These are phyloP conservation scores for Bubalus kerabau DNA, from an alignment of 2,113 vertebrate species.

Conservation along the genomic window DNA sequence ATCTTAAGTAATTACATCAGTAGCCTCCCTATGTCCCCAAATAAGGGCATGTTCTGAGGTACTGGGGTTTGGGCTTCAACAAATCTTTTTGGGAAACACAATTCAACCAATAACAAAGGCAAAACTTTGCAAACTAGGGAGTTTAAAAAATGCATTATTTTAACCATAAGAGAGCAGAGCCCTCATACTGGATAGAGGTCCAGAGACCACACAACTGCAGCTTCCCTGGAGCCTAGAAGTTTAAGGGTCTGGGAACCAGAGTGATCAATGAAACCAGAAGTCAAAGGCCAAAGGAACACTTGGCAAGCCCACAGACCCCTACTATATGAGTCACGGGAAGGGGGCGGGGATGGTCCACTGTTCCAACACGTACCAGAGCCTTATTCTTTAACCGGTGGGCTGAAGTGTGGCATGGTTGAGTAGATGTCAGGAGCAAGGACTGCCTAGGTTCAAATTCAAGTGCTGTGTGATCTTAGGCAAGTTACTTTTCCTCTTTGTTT, in stretches of 20 bases:
- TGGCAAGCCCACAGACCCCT: not conserved
- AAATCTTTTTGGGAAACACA: not conserved
- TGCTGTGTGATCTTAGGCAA: not conserved
- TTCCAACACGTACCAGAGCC: not conserved
- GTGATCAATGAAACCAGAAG: not conserved
- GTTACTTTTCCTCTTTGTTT: not conserved
- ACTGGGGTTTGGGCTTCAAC: not conserved
- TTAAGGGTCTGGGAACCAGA: not conserved
- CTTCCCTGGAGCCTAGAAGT: not conserved
- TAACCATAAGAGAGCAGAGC: not conserved
- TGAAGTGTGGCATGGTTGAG: not conserved
- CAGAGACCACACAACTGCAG: not conserved
- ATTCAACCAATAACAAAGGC: not conserved
- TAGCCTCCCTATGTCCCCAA: not conserved
- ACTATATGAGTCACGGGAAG: not conserved
- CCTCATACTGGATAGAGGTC: not conserved
- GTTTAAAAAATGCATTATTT: not conserved
- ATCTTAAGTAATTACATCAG: not conserved
- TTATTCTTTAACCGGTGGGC: not conserved
- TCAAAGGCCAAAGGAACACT: not conserved
- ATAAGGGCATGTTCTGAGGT: not conserved
- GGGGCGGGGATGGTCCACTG: fast-evolving
- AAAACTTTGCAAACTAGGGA: not conserved
- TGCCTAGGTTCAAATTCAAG: not conserved
- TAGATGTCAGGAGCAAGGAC: not conserved